phyloP scores from a whole-genome alignment of 2,797 vertebrate genomes.

The Platyrinchus mystaceus region DNA sequence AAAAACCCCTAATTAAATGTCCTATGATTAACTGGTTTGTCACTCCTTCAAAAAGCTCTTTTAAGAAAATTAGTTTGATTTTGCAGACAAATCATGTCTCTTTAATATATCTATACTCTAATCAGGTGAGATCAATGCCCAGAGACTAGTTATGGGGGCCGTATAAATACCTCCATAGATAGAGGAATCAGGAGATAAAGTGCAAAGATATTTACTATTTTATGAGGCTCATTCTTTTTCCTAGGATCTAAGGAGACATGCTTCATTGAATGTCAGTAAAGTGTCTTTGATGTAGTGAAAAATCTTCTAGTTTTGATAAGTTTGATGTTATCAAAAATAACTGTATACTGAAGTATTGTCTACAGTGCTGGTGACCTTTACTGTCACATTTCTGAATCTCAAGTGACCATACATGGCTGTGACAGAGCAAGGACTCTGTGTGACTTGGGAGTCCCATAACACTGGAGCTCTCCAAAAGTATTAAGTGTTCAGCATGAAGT shows the following conservation, averaged over 20 bases:
- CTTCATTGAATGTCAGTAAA: not conserved
- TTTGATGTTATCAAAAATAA: not conserved
- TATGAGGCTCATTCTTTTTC: conserved; percentile 26
- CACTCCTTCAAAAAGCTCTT: not conserved
- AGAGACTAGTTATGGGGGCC: not conserved
- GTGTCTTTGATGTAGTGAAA: not conserved
- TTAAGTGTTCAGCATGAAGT: not conserved
- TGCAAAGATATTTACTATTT: conserved; percentile 41
- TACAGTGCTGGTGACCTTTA: not conserved
- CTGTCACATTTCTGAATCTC: not conserved
- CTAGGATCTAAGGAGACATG: not conserved
- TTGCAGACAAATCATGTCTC: not conserved
- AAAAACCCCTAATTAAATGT: too few species aligned
- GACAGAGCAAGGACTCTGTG: not conserved
- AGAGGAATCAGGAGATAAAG: conserved; percentile 36
- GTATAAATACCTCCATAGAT: conserved; percentile 51
- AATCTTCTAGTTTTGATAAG: not conserved
- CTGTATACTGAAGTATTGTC: not conserved
- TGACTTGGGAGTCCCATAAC: not conserved
- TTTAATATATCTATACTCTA: not conserved
- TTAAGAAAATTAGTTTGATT: not conserved
- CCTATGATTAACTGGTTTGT: too few species aligned
- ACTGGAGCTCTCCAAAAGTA: not conserved
- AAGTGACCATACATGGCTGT: conserved; percentile 18
- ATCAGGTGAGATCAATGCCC: conserved; percentile 1